Base-by-base conservation (phyloP, 2,888 invertebrate species). In the Apamea epomidion region DNA sequence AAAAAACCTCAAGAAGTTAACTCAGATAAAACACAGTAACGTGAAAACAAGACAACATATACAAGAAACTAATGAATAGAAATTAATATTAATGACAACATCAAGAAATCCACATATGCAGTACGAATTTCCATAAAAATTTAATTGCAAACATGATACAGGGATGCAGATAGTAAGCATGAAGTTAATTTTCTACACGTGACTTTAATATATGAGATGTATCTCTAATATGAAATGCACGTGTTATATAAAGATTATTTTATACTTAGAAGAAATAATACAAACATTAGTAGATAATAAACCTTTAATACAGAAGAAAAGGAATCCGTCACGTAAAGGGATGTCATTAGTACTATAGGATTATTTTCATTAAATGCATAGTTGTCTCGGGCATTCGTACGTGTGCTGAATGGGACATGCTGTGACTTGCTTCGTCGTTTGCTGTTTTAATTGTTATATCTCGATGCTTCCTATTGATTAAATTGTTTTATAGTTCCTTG, bases 331-430 rank as follows among this genome's bases (percentile, higher is more conserved):
- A 95, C 95, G 94, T 94, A 92, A 90, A 87, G 87, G 90, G 86
- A 84, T 91, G 89, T 93, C 93, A 93, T 94, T 93, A 92, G 89
- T 91, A 87, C 88, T 91, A 84, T 93, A 91, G 92, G 92, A 95
- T 94, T 95, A 94, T 94, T 95, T 95, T 94, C 95, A 95, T 95
- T 94, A 95, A 95, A 92, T 92, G 94, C 94, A 94, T 95, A 92
- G 90, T 93, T 92, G 89, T 90, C 89, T 83, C 83, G 84, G 87
- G 90, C 88, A 86, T 84, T 88, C 89, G 87, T 88, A 94, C 94
- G 94, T 94, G 94, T 80, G 48, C 79, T 21, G 94, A 93, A 93
- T 94, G 42, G 78, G 75, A 85, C 79, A 74, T 81, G 76, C 79
- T 83, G 81, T 87, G 88, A 85, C 87, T 90, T 82, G 80, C 80